Evolutionary conservation across 2,113 vertebrate species (phyloP).

Genomic region (rat (Rattus norvegicus)): GRCr8 NC_086034.1:83997501-83998000

Average conservation of each 20-base stretch:
- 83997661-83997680: background rate
- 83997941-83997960: conserved; percentile 76
- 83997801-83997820: background rate
- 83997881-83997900: conserved; percentile 45
- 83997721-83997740: background rate
- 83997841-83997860: fast-evolving
- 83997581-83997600: background rate
- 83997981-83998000: conserved; percentile 82
- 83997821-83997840: fast-evolving
- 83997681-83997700: background rate
- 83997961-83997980: conserved; percentile 86
- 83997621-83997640: too few relatives aligned
- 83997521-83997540: background rate
- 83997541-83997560: background rate
- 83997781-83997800: background rate
- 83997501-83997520: background rate
- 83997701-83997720: conserved; percentile 31
- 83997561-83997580: background rate
- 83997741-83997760: background rate
- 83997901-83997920: conserved; percentile 77
- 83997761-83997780: conserved; percentile 12
- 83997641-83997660: background rate
- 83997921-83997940: conserved; percentile 81
- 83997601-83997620: background rate
- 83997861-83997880: fast-evolving